These are phyloP conservation scores for Atta colombica DNA, from an alignment of 1,140 invertebrate genomes.

Conservation along the genomic window DNA sequence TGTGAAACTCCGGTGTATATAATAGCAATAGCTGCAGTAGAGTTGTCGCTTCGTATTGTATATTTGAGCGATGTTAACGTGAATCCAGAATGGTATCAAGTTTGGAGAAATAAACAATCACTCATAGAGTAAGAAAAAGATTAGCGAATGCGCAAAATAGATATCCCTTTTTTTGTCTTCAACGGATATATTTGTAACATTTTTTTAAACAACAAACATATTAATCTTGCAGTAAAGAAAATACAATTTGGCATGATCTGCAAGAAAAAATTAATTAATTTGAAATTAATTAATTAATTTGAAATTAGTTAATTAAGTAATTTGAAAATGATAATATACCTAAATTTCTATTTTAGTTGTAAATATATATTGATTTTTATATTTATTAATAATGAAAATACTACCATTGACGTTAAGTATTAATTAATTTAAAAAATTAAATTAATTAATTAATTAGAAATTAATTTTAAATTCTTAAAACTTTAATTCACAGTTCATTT, in stretches of 20 bases:
- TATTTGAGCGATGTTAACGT: not conserved
- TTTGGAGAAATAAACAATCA: conserved; percentile 36
- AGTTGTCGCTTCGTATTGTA: conserved; percentile 62
- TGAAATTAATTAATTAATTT: no score
- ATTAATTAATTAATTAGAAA: no score
- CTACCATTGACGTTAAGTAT: no score
- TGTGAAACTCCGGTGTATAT: conserved; percentile 35
- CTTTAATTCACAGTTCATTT: conserved; percentile 11
- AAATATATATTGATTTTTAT: no score
- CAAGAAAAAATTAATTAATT: not conserved
- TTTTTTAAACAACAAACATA: not conserved
- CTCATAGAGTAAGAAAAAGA: conserved; percentile 32
- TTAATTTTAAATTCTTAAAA: not conserved
- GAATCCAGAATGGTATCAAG: conserved; percentile 11
- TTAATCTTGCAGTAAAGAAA: not conserved
- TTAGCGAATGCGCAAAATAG: not conserved
- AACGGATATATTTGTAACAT: not conserved
- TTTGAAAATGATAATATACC: no score
- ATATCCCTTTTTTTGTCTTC: not conserved
- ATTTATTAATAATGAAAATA: no score
- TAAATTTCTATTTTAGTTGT: no score
- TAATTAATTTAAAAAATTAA: no score
- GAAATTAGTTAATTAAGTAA: no score
- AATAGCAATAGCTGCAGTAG: conserved; percentile 50
- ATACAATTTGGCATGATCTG: not conserved